phyloP scores from a whole-genome alignment of 2,113 vertebrate species.

The Lycaon pictus region DNA sequence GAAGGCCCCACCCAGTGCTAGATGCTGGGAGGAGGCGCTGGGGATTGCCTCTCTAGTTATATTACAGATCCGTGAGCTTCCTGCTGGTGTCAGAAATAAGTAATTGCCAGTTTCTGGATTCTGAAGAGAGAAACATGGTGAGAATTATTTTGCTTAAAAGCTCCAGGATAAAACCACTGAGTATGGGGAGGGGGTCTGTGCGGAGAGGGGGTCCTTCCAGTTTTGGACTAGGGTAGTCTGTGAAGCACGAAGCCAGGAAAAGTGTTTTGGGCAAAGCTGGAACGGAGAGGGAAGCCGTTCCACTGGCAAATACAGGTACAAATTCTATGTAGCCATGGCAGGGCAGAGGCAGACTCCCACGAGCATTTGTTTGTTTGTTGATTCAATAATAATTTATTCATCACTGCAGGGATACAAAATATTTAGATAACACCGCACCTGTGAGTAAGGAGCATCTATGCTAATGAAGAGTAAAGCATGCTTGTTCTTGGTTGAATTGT shows the following conservation, averaged over 20 bases:
- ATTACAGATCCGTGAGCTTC: slow-evolving; percentile 78
- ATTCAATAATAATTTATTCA: background rate
- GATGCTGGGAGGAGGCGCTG: slow-evolving; percentile 68
- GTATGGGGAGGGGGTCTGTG: background rate
- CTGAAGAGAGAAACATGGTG: slow-evolving; percentile 78
- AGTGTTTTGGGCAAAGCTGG: background rate
- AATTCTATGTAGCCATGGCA: fast-evolving
- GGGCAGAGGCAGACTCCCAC: too few relatives aligned
- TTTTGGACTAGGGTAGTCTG: fast-evolving
- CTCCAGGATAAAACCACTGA: slow-evolving; percentile 60
- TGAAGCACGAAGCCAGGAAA: background rate
- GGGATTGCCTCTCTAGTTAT: slow-evolving; percentile 78
- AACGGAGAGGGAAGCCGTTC: background rate
- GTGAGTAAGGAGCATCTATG: background rate
- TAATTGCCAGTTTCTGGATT: slow-evolving; percentile 82
- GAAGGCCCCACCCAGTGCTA: slow-evolving; percentile 69
- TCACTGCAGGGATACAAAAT: background rate
- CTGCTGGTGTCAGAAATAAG: slow-evolving; percentile 82
- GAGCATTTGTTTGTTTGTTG: background rate
- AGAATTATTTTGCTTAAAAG: slow-evolving; percentile 76
- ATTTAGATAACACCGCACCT: background rate
- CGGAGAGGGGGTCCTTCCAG: background rate
- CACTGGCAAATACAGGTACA: too few relatives aligned
- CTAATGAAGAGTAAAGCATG: fast-evolving
- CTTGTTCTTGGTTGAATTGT: fast-evolving